These are phyloP conservation scores for Chaetodon trifasciatus DNA, from an alignment of 2,797 vertebrate species.

Conservation along the genomic window DNA sequence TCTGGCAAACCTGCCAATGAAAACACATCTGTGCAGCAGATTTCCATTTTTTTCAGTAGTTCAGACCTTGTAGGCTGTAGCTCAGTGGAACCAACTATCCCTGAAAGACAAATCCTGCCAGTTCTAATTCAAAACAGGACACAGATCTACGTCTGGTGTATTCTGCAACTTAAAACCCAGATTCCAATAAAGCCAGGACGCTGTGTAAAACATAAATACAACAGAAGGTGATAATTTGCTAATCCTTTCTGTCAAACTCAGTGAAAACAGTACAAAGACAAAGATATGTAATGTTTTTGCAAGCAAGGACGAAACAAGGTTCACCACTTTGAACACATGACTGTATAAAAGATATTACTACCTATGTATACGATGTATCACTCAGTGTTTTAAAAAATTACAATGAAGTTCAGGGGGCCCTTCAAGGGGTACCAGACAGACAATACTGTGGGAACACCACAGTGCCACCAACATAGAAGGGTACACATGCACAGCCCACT, in stretches of 20 bases:
- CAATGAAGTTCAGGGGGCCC: neutral
- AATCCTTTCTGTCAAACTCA: neutral
- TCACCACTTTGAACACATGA: no score
- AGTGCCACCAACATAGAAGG: neutral
- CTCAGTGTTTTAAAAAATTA: neutral
- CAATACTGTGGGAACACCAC: neutral
- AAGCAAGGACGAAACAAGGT: no score
- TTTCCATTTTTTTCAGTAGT: neutral
- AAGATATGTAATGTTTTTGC: no score
- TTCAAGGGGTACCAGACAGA: neutral
- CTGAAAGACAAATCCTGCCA: neutral
- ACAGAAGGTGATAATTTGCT: no score
- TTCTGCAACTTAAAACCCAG: neutral
- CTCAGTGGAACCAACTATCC: neutral
- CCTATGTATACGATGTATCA: neutral
- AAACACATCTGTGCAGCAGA: neutral
- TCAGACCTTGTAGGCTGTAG: neutral
- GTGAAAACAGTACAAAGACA: no score
- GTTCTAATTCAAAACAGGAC: neutral
- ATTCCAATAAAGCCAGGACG: no score
- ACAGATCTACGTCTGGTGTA: neutral
- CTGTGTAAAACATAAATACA: no score
- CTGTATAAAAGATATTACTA: no score
- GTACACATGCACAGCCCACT: neutral
- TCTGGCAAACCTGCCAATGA: neutral